These are phyloP conservation scores for Dendrolimus punctatus DNA, from an alignment of 1,140 invertebrate genomes.

Conservation along the genomic window DNA sequence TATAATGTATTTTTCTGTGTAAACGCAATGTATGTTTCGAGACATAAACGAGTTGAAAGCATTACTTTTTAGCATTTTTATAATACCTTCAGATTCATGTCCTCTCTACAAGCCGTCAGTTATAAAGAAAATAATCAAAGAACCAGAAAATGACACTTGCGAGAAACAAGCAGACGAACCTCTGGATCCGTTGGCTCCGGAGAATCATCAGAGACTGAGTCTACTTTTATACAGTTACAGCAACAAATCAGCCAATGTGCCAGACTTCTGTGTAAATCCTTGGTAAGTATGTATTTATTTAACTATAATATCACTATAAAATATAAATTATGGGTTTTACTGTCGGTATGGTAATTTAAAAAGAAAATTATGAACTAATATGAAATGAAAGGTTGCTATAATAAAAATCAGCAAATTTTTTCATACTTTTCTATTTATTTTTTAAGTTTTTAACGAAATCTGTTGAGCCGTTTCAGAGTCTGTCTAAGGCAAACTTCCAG, in stretches of 20 bases:
- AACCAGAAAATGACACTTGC: constrained; percentile 18
- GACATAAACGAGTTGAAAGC: neutral
- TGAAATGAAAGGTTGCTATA: too few relatives aligned
- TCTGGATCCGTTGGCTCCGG: constrained; percentile 87
- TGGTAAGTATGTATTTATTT: constrained; percentile 73
- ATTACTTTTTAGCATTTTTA: too few relatives aligned
- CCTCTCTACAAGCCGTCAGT: constrained; percentile 43
- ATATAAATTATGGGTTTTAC: too few relatives aligned
- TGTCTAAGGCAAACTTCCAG: too few relatives aligned
- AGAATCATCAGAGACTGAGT: constrained; percentile 90
- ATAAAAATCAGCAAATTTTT: too few relatives aligned
- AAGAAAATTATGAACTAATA: too few relatives aligned
- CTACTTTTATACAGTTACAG: constrained; percentile 96
- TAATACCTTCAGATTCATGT: constrained; percentile 31
- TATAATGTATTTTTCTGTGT: too few relatives aligned
- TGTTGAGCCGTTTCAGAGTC: too few relatives aligned
- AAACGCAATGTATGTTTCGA: neutral
- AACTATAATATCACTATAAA: too few relatives aligned
- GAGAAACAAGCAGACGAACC: constrained; percentile 23
- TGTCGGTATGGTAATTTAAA: too few relatives aligned
- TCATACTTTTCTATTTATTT: too few relatives aligned
- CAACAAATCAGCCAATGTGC: constrained; percentile 83
- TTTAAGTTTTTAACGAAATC: too few relatives aligned
- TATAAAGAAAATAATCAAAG: constrained; percentile 23
- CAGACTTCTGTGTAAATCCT: constrained; percentile 91